These are phyloP conservation scores for Meteorus cinctellus DNA, from an alignment of 2,888 invertebrate genomes.

Conservation along the genomic window DNA sequence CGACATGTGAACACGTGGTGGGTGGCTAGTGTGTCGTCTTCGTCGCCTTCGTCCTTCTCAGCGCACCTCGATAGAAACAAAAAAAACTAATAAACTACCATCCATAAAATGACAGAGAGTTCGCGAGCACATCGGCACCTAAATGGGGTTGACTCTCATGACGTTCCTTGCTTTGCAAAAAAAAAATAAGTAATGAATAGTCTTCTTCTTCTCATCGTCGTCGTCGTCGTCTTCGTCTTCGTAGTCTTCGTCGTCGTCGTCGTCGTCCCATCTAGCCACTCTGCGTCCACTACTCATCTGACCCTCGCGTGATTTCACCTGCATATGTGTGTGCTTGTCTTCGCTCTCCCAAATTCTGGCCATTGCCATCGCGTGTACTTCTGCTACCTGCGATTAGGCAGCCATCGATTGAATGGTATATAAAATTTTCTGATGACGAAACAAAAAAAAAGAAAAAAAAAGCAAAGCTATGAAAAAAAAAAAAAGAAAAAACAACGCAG, in stretches of 20 bases:
- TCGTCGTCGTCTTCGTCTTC: constrained; percentile 59
- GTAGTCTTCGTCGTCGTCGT: constrained; percentile 57
- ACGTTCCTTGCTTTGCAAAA: constrained; percentile 56
- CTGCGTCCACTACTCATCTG: constrained; percentile 67
- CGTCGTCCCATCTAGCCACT: constrained; percentile 66
- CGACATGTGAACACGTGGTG: constrained; percentile 50
- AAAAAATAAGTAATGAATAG: constrained; percentile 23
- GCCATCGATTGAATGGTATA: constrained; percentile 51
- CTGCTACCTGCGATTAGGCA: constrained; percentile 58
- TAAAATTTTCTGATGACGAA: constrained; percentile 48
- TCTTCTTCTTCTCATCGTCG: constrained; percentile 48
- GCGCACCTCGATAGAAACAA: constrained; percentile 67
- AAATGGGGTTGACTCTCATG: constrained; percentile 56
- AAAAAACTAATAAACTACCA: constrained; percentile 51
- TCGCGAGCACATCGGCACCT: constrained; percentile 61
- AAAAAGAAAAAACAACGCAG: constrained; percentile 37
- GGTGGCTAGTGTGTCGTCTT: constrained; percentile 64
- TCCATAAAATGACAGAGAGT: constrained; percentile 56
- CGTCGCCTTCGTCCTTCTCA: constrained; percentile 37
- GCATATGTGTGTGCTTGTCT: constrained; percentile 57
- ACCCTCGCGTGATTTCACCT: constrained; percentile 70
- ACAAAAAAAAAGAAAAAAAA: constrained; percentile 33
- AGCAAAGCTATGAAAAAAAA: constrained; percentile 23
- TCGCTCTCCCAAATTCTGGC: constrained; percentile 54
- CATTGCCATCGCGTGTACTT: constrained; percentile 65